Evolutionary conservation across 2,888 invertebrate genomes (phyloP).

Genomic region (Leucozona laternaria): DNA sequence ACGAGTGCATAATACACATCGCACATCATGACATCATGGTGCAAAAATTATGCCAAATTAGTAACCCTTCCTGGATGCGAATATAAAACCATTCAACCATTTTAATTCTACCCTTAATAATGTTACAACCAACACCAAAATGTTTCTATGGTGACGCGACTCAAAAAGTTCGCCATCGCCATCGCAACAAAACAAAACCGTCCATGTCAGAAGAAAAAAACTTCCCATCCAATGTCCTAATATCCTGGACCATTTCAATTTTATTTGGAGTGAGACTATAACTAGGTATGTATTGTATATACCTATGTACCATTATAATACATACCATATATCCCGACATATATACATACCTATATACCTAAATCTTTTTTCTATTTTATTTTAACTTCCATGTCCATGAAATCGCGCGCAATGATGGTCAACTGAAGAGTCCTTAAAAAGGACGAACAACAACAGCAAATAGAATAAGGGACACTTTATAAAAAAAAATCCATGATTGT

Average conservation of each 20-base stretch:
- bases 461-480: not conserved
- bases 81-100: constrained; percentile 30
- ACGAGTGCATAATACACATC: not conserved
- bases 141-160: constrained; percentile 56
- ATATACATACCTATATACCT: constrained; percentile 32
- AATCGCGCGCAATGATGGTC: constrained; percentile 54
- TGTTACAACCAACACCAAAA: constrained; percentile 50
- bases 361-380: constrained; percentile 40
- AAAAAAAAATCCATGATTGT: constrained; percentile 1
- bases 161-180: constrained; percentile 35
- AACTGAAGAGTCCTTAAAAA: constrained; percentile 69
- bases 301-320: not conserved
- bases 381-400: constrained; percentile 34
- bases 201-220: not conserved
- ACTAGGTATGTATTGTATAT: not conserved
- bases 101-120: constrained; percentile 18
- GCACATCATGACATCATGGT: constrained; percentile 37
- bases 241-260: constrained; percentile 74
- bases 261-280: constrained; percentile 39
- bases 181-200: constrained; percentile 6
- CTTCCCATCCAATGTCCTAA: constrained; percentile 50
- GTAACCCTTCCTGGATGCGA: constrained; percentile 29
- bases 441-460: constrained; percentile 24
- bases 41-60: constrained; percentile 66
- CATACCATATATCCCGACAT: constrained; percentile 39